Evolutionary conservation across 2,888 invertebrate genomes (phyloP).

Genomic region (Lepidochitona cinerea): DNA sequence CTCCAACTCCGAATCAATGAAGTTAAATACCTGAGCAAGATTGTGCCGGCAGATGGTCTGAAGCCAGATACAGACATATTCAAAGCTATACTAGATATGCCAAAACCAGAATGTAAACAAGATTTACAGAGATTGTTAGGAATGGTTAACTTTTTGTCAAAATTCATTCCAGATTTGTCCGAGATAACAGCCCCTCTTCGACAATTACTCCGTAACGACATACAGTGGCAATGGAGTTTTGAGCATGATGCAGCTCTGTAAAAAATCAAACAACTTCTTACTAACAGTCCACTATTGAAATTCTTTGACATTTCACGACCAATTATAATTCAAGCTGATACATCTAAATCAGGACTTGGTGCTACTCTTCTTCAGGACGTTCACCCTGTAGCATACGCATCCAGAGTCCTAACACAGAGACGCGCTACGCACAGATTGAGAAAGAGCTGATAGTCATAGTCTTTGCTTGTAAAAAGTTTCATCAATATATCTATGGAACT

Average conservation of each 20-base stretch:
- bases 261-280: slow-evolving; percentile 23
- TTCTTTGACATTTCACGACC: slow-evolving; percentile 22
- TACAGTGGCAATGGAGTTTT: slow-evolving; percentile 12
- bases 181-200: slow-evolving; percentile 29
- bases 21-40: slow-evolving; percentile 32
- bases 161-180: slow-evolving; percentile 34
- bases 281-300: slow-evolving; percentile 24
- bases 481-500: too few relatives aligned
- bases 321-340: slow-evolving; percentile 20
- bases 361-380: slow-evolving; percentile 26
- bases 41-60: slow-evolving; percentile 18
- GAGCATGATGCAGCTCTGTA: slow-evolving; percentile 14
- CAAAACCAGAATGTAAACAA: slow-evolving; percentile 23
- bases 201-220: slow-evolving; percentile 23
- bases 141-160: slow-evolving; percentile 28
- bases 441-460: slow-evolving; percentile 28
- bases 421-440: slow-evolving; percentile 35
- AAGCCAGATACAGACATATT: neutral
- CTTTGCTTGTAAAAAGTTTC: slow-evolving; percentile 28
- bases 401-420: slow-evolving; percentile 25
- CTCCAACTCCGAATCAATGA: slow-evolving; percentile 18
- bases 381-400: slow-evolving; percentile 32
- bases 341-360: slow-evolving; percentile 29
- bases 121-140: slow-evolving; percentile 24
- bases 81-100: slow-evolving; percentile 34